A percentile compares a stretch with the other conserved stretches of the same genome.
phyloP scores from a whole-genome alignment of 1,140 invertebrate genomes.

The Drosophila triauraria region DNA sequence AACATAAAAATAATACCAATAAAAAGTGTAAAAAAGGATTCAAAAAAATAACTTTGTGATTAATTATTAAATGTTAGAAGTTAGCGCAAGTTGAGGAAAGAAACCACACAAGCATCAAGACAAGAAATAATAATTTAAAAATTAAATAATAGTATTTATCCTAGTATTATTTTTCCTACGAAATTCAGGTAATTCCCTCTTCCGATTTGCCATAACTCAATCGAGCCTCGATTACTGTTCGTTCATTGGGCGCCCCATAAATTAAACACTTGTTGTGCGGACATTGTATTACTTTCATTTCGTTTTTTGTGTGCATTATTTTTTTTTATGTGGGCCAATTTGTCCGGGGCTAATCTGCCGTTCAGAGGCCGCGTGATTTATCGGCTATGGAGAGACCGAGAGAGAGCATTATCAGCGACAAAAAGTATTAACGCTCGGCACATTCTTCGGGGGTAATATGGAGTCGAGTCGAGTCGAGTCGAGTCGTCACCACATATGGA shows the following conservation, averaged over 20 bases:
- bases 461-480: neutral
- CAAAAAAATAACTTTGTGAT: no score
- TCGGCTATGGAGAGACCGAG: slow-evolving; percentile 7
- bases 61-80: no score
- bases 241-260: slow-evolving; percentile 19
- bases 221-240: slow-evolving; percentile 7
- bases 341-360: slow-evolving; percentile 55
- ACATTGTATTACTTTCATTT: slow-evolving; percentile 30
- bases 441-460: slow-evolving; percentile 6
- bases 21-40: no score
- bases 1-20: no score
- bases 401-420: slow-evolving; percentile 17
- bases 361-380: slow-evolving; percentile 61
- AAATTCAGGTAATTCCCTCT: slow-evolving; percentile 6
- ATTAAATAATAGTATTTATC: no score
- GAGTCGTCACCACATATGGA: slow-evolving; percentile 8
- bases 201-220: slow-evolving; percentile 1
- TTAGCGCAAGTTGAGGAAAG: no score
- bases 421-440: neutral
- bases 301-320: slow-evolving; percentile 10
- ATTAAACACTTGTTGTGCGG: slow-evolving; percentile 19
- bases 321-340: slow-evolving; percentile 56
- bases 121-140: no score
- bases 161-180: neutral
- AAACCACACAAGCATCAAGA: no score